Percentiles rank a stretch among this genome's conserved stretches.
Conservation (phyloP, 2,113 vertebrate genomes). For the Irena cyanogastra region DNA sequence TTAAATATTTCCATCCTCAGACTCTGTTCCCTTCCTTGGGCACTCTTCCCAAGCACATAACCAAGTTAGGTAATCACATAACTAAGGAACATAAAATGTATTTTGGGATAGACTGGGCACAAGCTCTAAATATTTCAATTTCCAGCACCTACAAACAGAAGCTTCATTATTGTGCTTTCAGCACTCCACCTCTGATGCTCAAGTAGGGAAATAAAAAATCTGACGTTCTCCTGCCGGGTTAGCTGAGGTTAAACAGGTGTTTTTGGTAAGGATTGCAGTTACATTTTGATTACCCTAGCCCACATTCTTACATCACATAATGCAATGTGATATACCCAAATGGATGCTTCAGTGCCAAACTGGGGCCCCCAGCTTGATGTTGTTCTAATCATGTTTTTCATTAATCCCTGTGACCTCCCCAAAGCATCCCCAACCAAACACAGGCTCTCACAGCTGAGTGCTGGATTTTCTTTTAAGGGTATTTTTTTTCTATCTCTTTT, state of each 20-base stretch:
- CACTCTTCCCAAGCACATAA: not conserved
- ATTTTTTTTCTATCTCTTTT: not conserved
- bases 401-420: constrained; percentile 53
- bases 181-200: rapidly evolving
- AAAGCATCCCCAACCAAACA: constrained; percentile 22
- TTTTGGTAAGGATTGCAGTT: constrained; percentile 68
- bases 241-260: constrained; percentile 65
- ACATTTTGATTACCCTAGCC: constrained; percentile 68
- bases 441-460: not conserved
- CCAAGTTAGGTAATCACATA: not conserved
- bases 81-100: not conserved
- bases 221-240: constrained; percentile 2
- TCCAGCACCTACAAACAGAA: not conserved
- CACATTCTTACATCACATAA: constrained; percentile 63
- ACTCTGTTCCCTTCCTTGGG: not conserved
- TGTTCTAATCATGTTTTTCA: constrained; percentile 63
- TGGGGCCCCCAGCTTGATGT: constrained; percentile 35
- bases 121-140: not conserved
- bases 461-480: not conserved
- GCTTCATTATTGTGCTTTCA: not conserved
- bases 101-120: not conserved
- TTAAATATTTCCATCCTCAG: not conserved
- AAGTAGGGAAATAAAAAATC: not conserved
- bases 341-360: constrained; percentile 8
- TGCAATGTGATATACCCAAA: constrained; percentile 59